Evolutionary conservation across 1,140 invertebrate genomes (phyloP), one percentile per base, ranked within the genome.

Genomic region (Alviniconcha marisindica): DNA sequence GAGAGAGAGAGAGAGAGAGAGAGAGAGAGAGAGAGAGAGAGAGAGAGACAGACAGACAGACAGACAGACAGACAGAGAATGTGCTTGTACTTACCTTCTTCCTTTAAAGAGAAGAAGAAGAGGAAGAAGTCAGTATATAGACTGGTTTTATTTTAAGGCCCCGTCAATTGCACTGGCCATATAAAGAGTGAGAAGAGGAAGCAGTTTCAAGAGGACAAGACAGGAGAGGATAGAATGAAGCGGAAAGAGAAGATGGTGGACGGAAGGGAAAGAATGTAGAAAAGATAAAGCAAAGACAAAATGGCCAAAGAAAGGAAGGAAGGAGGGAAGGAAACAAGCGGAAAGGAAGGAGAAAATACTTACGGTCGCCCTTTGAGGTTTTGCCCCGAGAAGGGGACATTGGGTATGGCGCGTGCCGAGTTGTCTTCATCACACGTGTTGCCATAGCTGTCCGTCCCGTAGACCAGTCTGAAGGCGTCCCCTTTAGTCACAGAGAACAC

Each of bases 391-490:
- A 96, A 93, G 10, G 96, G 95, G 87, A 96, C 94, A 87, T 95
- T 95, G 42, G 95, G 95, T 84, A 97, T 95, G 84, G 95, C 95
- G 84, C 85, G 88, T 56, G 95, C 95, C 84, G 85, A 84, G 82
- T 95, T 95, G 86, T 96, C 95, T 69, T 96, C 95, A 36, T 97
- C 97, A 93, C 98, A 99, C 44, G 97, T 97, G 92, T 99, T 98
- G n/a, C 97, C 97, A 94, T 97, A 98, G 86, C 97, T 98, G 92
- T 99, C 97, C 93, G 97, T 98, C 69, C 98, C 97, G 94, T 98
- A 97, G 83, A 98, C 96, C 10, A 98, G 94, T 84, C 97, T 94
- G 86, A 96, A 92, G 4, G 97, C 97, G 94, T 97, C 97, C 0
- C 97, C 97, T 93, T 97, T 97, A 14, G 97, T 96, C 91, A 98